phyloP scores from a whole-genome alignment of 2,113 vertebrate species.

The Paratilapia polleni region DNA sequence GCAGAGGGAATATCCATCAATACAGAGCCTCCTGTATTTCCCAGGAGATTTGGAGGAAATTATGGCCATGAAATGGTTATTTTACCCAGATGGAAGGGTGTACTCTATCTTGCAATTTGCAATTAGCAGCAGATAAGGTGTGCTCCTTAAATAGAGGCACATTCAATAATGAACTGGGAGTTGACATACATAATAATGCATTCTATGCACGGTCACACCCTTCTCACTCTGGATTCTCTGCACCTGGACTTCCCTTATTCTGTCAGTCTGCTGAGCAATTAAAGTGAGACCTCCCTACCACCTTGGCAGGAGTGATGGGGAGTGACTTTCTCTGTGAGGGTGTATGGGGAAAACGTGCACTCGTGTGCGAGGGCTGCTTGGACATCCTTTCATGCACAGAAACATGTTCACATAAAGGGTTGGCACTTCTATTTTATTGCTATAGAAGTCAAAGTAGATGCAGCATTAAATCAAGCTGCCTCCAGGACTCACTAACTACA shows the following conservation, averaged over 20 bases:
- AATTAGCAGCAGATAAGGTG: constrained; percentile 36
- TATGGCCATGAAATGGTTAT: constrained; percentile 35
- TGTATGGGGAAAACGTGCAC: background rate
- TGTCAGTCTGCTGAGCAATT: constrained; percentile 59
- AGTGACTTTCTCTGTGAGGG: background rate
- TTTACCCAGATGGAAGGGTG: background rate
- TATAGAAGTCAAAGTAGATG: constrained; percentile 2
- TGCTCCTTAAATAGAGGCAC: constrained; percentile 24
- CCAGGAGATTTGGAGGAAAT: constrained; percentile 28
- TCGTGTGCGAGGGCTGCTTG: background rate
- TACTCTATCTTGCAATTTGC: constrained; percentile 6
- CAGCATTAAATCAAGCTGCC: constrained; percentile 9
- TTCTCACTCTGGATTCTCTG: constrained; percentile 18
- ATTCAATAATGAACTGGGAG: constrained; percentile 39
- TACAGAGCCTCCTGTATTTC: constrained; percentile 9
- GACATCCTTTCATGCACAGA: background rate
- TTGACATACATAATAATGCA: constrained; percentile 55
- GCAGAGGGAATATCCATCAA: background rate
- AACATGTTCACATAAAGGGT: background rate
- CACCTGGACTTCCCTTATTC: constrained; percentile 39
- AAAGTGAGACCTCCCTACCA: constrained; percentile 16
- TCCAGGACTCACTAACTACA: constrained; percentile 46
- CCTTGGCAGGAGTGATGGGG: background rate
- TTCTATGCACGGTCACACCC: constrained; percentile 43
- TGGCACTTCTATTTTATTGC: background rate